A percentile compares a stretch with the other conserved stretches of the same genome.
phyloP scores from a whole-genome alignment of 2,797 vertebrate genomes.

The Borostomias antarcticus region DNA sequence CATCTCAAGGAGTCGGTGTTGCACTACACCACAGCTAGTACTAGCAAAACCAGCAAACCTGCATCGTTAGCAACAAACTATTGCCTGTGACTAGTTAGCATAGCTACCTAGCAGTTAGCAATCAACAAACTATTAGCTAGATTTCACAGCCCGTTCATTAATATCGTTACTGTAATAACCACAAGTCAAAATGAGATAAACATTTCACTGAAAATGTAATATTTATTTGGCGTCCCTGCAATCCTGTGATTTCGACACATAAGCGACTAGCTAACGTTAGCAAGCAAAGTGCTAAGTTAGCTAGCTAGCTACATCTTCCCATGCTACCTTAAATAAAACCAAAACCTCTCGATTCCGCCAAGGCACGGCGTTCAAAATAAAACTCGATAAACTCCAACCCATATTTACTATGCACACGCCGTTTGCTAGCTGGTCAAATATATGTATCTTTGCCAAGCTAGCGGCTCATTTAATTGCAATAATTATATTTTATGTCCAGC shows the following conservation, averaged over 20 bases:
- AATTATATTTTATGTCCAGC: constrained; percentile 35
- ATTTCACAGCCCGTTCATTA: not conserved
- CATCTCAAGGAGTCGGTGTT: too few species aligned
- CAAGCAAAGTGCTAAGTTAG: constrained; percentile 16
- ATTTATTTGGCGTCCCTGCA: constrained; percentile 6
- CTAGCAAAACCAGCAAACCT: not conserved
- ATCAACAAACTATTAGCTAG: not conserved
- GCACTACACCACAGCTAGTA: not conserved
- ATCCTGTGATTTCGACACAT: constrained; percentile 26
- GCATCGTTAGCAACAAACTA: not conserved
- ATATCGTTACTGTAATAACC: not conserved
- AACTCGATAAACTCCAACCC: constrained; percentile 69
- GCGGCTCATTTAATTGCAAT: constrained; percentile 50
- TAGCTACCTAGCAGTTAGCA: not conserved
- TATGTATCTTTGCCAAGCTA: constrained; percentile 15
- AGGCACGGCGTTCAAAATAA: constrained; percentile 82
- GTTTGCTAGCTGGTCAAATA: constrained; percentile 36
- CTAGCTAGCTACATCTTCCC: constrained; percentile 62
- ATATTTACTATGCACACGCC: constrained; percentile 45
- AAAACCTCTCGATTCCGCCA: constrained; percentile 82
- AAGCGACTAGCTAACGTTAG: constrained; percentile 54
- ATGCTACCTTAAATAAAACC: constrained; percentile 88
- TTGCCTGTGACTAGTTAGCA: not conserved
- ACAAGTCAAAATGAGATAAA: not conserved
- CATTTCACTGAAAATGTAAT: constrained; percentile 35